phyloP scores from a whole-genome alignment of 2,888 invertebrate species.

The Byasa hedistus region DNA sequence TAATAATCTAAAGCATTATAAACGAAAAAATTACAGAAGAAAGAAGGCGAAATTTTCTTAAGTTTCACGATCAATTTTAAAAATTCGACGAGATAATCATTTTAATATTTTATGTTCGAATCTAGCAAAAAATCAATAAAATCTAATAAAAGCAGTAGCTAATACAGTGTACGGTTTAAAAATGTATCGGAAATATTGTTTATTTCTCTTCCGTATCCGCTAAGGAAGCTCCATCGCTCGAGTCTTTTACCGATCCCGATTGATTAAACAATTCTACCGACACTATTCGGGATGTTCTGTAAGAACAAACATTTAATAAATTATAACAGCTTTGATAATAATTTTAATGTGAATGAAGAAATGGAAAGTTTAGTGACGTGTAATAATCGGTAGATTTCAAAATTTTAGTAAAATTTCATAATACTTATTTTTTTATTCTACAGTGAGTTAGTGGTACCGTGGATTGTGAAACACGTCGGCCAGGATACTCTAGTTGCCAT shows the following conservation, averaged over 20 bases:
- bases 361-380: not conserved
- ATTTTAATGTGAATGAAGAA: not conserved
- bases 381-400: not conserved
- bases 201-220: constrained; percentile 27
- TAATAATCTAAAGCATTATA: too few species aligned
- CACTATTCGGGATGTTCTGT: constrained; percentile 12
- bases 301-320: constrained; percentile 13
- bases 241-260: constrained; percentile 13
- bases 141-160: not conserved
- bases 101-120: not conserved
- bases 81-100: not conserved
- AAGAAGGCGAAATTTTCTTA: too few species aligned
- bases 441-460: too few species aligned
- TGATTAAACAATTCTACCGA: constrained; percentile 10
- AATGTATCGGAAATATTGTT: constrained; percentile 28
- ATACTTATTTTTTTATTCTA: too few species aligned
- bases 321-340: constrained; percentile 1
- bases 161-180: constrained; percentile 16
- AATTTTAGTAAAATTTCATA: too few species aligned
- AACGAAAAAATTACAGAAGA: too few species aligned
- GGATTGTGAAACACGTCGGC: too few species aligned
- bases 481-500: too few species aligned
- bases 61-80: not conserved
- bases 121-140: not conserved
- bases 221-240: constrained; percentile 15